phyloP scores from a whole-genome alignment of 2,888 invertebrate species.

The Eilema griseolum region DNA sequence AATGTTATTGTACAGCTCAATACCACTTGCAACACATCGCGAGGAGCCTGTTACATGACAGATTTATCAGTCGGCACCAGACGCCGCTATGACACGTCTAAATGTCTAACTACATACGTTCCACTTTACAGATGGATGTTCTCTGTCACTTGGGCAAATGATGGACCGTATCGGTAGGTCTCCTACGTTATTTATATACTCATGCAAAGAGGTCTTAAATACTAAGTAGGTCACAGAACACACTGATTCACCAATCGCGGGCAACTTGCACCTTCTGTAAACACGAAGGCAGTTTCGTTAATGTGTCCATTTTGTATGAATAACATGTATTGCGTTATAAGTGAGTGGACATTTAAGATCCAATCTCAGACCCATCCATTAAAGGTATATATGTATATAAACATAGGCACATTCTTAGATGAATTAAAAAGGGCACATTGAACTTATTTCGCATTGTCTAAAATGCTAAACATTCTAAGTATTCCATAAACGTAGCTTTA shows the following conservation, averaged over 20 bases:
- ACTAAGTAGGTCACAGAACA: constrained; percentile 35
- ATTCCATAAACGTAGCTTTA: not conserved
- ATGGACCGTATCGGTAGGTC: not conserved
- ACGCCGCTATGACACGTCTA: constrained; percentile 57
- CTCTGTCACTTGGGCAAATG: constrained; percentile 18
- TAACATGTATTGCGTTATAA: constrained; percentile 1
- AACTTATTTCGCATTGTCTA: not conserved
- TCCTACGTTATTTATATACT: constrained; percentile 20
- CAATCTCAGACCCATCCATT: not conserved
- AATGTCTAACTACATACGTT: constrained; percentile 49
- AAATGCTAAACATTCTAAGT: not conserved
- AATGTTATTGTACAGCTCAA: constrained; percentile 79
- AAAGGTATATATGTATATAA: not conserved
- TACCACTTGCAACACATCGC: constrained; percentile 69
- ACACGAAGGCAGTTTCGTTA: not conserved
- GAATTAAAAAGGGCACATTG: too few relatives aligned
- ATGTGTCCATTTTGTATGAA: constrained; percentile 4
- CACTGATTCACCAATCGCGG: constrained; percentile 44
- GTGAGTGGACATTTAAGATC: not conserved
- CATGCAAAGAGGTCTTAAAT: constrained; percentile 25
- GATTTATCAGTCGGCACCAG: constrained; percentile 63
- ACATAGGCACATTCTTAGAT: too few relatives aligned
- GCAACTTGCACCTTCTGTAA: constrained; percentile 49
- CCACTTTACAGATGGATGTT: constrained; percentile 34
- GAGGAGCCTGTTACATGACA: constrained; percentile 71